Evolutionary conservation across 2,797 vertebrate species (phyloP), one percentile per base, ranked within the genome.

Genomic region (Parotocinclus haroldoi): DNA sequence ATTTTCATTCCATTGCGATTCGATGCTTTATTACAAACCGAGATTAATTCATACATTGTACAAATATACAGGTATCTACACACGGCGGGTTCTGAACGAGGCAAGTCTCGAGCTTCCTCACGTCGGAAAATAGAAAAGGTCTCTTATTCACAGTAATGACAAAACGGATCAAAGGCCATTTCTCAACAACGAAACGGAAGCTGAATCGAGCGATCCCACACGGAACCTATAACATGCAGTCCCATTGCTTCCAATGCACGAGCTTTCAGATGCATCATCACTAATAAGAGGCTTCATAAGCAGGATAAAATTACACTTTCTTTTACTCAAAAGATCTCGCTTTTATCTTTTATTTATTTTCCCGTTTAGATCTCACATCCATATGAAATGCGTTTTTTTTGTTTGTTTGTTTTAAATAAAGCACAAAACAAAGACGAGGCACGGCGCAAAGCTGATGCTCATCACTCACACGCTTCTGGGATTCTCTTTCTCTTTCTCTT

Each of bases 11-110:
- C 45, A 46, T 76, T 66, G 71, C 70, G 61, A 75, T 77, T 76
- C 42, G 80, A 80, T 79, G 71, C 82, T 87, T 84, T 88, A 84
- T 85, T 88, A 82, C 66, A 84, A 78, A 82, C 78, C 71, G 77
- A 81, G 73, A 51, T 27, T 68, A 70, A 77, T 77, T 70, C 16
- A 72, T 63, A 77, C 77, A 79, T 76, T 82, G 72, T 86, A 87
- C 83, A 88, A 81, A 84, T 86, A 76, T 85, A 84, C 80, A 83
- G 66, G 74, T 73, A 73, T 78, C 73, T 79, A 53, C 76, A 80
- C 74, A 79, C 53, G 39, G 42, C 42, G 66, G 44, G 38, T 65
- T 67, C 52, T 54, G 56, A 59, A 68, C 36, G 65, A 81, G 78
- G 69, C 38, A 67, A 36, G 52, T 50, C 14, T 50, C 45, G 64